phyloP scores from a whole-genome alignment of 2,888 invertebrate genomes.

The Megastigmus dorsalis region DNA sequence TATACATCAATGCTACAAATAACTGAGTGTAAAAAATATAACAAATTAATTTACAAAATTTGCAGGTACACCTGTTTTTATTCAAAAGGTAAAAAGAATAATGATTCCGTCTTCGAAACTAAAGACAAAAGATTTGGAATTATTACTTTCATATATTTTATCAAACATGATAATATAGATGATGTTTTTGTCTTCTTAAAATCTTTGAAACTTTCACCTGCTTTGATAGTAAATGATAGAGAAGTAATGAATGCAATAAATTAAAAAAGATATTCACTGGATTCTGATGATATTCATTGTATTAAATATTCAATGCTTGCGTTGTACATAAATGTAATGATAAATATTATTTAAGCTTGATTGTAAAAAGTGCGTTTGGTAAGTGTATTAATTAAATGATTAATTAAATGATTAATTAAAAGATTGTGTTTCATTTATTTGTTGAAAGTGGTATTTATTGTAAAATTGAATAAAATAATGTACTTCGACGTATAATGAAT shows the following conservation, averaged over 20 bases:
- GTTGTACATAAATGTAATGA: background rate
- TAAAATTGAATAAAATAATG: too few species aligned
- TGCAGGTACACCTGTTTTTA: too few species aligned
- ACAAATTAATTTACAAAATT: too few species aligned
- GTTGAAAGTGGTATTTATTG: too few species aligned
- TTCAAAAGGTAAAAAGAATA: background rate
- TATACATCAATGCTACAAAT: background rate
- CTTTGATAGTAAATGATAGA: background rate
- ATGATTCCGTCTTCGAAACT: background rate
- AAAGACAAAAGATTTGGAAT: background rate
- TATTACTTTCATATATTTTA: constrained; percentile 1
- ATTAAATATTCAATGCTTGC: background rate
- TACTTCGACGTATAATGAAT: too few species aligned
- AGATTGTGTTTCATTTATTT: background rate
- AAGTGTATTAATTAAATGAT: background rate
- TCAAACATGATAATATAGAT: background rate
- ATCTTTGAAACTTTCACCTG: background rate
- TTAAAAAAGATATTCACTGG: background rate
- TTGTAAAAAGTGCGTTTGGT: background rate
- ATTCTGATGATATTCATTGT: background rate
- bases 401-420: too few species aligned
- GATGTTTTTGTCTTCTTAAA: constrained; percentile 1
- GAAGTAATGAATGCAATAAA: background rate
- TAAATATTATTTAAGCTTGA: background rate
- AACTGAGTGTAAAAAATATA: too few species aligned